Base-by-base conservation (phyloP, 1,140 invertebrate species). In the Akabosia matsudoensis region DNA sequence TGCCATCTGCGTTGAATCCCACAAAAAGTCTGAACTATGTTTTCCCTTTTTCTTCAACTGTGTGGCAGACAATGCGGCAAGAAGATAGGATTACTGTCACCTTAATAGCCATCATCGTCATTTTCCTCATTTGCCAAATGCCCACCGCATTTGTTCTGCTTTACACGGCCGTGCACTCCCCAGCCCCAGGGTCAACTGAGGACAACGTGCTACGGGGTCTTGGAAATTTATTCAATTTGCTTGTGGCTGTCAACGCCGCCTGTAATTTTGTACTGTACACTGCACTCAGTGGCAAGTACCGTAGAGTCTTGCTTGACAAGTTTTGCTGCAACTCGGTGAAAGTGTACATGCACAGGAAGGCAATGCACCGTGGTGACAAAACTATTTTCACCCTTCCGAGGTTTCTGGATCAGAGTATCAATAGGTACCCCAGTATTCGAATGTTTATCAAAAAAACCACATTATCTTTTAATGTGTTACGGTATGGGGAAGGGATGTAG, bases 1-100 rank as follows among this genome's bases (percentile, higher is more conserved):
- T 45, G 18, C 7, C 18, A 10, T 45, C 7, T 45, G 18, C 37
- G 7, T 7, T 7, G 18, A 45, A 45, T 45, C 7, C 7, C 18
- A 18, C 7, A 45, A 45, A 18, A 10, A 45, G n/a, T n/a, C n/a
- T n/a, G n/a, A n/a, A n/a, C n/a, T 45, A 18, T 10, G 18, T n/a
- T n/a, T 18, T 10, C 18, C n/a, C n/a, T n/a, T n/a, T 18, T 18
- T 45, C 7, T 45, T 45, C 7, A 45, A 7, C 7, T 45, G 7
- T 45, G 7, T 81, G 84, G 78, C 83, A 80, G 77, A 51, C 79
- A 14, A 83, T 85, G 70, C 84, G 84, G 30, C 90, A 91, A 76
- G 90, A 90, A 84, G 91, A 89, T 83, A 90, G 89, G 52, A 91
- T 93, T 71, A 93, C 92, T 0, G 87, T 92, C 16, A 92, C 91